Percentiles rank a stretch among this genome's conserved stretches.
Evolutionary conservation across 2,888 invertebrate genomes (phyloP).

Genomic region (Ormyrus nitidulus): DNA sequence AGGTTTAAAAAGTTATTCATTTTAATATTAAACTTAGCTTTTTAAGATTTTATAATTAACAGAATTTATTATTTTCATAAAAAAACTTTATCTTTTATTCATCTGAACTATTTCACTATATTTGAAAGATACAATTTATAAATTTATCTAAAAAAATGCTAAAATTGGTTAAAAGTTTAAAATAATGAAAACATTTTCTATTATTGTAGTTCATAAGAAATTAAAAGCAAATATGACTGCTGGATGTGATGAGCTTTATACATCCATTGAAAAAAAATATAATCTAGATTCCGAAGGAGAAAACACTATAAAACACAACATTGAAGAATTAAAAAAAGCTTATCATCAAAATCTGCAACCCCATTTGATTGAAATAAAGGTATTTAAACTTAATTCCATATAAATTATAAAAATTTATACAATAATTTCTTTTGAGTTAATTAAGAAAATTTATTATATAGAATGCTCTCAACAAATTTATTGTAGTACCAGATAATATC

Average conservation of each 20-base stretch:
- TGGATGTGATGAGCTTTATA: conserved; percentile 60
- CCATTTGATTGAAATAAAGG: conserved; percentile 64
- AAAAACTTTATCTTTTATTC: not conserved
- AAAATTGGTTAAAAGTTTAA: not conserved
- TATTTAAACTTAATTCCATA: conserved; percentile 50
- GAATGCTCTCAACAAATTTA: conserved; percentile 57
- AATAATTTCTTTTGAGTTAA: not conserved
- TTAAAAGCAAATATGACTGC: conserved; percentile 61
- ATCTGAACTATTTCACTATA: not conserved
- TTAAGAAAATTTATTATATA: conserved; percentile 34
- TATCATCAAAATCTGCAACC: conserved; percentile 59
- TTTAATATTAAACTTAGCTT: not conserved
- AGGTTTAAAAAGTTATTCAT: not conserved
- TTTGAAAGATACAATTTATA: not conserved
- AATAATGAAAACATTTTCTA: conserved; percentile 15
- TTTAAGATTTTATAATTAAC: not conserved
- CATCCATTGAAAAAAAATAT: conserved; percentile 61
- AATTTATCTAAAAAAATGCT: not conserved
- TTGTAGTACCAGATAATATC: conserved; percentile 58
- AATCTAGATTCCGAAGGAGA: conserved; percentile 57
- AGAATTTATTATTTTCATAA: not conserved
- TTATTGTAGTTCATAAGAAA: conserved; percentile 63
- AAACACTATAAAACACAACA: conserved; percentile 55
- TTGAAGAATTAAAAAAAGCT: conserved; percentile 59
- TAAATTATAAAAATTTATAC: conserved; percentile 1